Percentiles rank a stretch among this genome's conserved stretches.
phyloP scores from a whole-genome alignment of 2,113 vertebrate species.

The Amphilophus citrinellus region DNA sequence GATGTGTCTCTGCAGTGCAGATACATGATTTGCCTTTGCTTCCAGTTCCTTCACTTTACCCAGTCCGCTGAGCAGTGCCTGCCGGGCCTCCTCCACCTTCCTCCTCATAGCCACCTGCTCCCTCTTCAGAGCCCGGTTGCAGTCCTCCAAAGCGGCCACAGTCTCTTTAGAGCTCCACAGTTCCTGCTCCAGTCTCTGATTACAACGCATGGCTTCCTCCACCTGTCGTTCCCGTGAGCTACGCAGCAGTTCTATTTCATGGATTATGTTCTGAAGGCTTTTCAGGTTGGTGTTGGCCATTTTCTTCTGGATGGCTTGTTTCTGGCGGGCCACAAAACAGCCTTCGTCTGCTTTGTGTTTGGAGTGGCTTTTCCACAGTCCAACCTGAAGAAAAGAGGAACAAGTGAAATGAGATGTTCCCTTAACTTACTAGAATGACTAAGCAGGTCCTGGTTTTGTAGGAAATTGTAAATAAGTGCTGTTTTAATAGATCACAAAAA shows the following conservation, averaged over 20 bases:
- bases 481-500: not conserved
- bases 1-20: slow-evolving; percentile 83
- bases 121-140: slow-evolving; percentile 83
- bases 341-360: slow-evolving; percentile 80
- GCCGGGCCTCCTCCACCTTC: slow-evolving; percentile 89
- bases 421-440: not conserved
- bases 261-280: slow-evolving; percentile 81
- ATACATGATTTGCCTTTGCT: slow-evolving; percentile 84
- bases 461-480: not conserved
- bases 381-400: slow-evolving; percentile 81
- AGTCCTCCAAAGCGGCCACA: slow-evolving; percentile 82
- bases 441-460: not conserved
- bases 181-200: slow-evolving; percentile 86
- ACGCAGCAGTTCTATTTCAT: slow-evolving; percentile 83
- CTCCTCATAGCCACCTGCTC: slow-evolving; percentile 89
- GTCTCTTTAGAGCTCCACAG: slow-evolving; percentile 84
- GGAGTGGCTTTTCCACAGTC: slow-evolving; percentile 89
- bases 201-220: slow-evolving; percentile 83
- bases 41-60: slow-evolving; percentile 93
- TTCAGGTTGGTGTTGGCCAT: slow-evolving; percentile 36
- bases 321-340: slow-evolving; percentile 78
- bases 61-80: slow-evolving; percentile 84
- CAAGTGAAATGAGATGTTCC: not conserved
- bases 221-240: slow-evolving; percentile 84
- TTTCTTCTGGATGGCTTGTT: slow-evolving; percentile 48